phyloP scores from a whole-genome alignment of 2,113 vertebrate species.

The Dolichallabes microphthalmus region DNA sequence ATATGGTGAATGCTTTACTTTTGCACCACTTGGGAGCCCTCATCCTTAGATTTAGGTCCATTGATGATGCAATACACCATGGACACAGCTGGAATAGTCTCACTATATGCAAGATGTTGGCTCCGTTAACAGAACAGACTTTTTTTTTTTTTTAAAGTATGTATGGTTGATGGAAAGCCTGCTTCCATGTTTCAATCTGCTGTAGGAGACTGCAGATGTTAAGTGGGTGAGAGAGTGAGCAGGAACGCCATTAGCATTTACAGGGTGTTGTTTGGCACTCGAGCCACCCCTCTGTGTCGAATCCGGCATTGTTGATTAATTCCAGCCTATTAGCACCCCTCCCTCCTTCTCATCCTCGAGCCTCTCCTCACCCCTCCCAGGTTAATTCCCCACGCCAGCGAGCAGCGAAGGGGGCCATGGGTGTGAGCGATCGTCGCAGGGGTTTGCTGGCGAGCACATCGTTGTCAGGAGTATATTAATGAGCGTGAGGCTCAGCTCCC shows the following conservation, averaged over 20 bases:
- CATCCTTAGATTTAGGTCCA: too few relatives aligned
- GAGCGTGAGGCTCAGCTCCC: conserved; percentile 66
- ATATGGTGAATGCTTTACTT: too few relatives aligned
- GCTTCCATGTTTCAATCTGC: conserved; percentile 25
- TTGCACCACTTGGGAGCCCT: too few relatives aligned
- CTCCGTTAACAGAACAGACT: neutral
- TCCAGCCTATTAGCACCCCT: conserved; percentile 79
- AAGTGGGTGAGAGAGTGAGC: conserved; percentile 33
- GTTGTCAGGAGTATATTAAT: conserved; percentile 81
- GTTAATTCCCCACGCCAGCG: conserved; percentile 74
- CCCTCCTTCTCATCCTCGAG: conserved; percentile 53
- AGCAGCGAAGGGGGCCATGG: conserved; percentile 56
- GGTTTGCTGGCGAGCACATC: conserved; percentile 73
- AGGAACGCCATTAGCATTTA: conserved; percentile 73
- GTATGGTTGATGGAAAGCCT: conserved; percentile 2
- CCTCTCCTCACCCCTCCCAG: conserved; percentile 71
- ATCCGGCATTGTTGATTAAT: conserved; percentile 80
- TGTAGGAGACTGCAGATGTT: conserved; percentile 32
- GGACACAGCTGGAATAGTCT: neutral
- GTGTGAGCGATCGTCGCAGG: conserved; percentile 72
- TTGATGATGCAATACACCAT: too few relatives aligned
- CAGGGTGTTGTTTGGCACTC: conserved; percentile 63
- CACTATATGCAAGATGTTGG: neutral
- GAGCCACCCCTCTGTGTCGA: conserved; percentile 71
- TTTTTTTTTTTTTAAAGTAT: neutral